These are phyloP conservation scores for Tipula confusa DNA, from an alignment of 2,888 invertebrate genomes.

Conservation along the genomic window DNA sequence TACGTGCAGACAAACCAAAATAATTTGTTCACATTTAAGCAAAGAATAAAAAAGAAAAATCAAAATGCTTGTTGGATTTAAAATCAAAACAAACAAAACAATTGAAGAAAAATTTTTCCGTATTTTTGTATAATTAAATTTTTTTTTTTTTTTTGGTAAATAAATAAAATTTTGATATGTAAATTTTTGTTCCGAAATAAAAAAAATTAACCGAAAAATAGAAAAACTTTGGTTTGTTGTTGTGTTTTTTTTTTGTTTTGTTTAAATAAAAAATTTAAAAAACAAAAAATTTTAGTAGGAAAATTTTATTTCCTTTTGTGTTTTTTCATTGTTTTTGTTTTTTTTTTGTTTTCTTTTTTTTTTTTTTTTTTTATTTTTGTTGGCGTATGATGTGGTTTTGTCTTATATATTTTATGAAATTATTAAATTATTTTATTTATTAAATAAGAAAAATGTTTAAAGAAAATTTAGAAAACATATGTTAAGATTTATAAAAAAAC, in stretches of 20 bases:
- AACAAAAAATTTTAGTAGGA: background rate
- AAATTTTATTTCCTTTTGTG: slow-evolving; percentile 20
- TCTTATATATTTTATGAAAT: background rate
- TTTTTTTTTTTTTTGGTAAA: background rate
- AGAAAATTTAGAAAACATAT: background rate
- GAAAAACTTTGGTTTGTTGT: background rate
- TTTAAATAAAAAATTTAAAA: background rate
- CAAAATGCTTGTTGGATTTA: background rate
- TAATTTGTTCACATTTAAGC: background rate
- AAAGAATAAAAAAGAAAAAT: background rate
- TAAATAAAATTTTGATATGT: slow-evolving; percentile 13
- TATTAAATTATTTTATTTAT: background rate
- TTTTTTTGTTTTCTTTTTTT: too few relatives aligned
- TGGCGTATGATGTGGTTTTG: background rate
- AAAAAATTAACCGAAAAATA: background rate
- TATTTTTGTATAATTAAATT: too few relatives aligned
- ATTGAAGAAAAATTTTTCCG: background rate
- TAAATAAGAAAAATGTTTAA: background rate
- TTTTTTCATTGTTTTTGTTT: slow-evolving; percentile 21
- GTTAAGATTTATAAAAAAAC: background rate
- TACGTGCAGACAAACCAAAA: background rate
- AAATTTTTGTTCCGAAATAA: background rate
- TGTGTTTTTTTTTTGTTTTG: background rate
- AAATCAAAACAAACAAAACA: slow-evolving; percentile 8
- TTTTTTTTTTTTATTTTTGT: too few relatives aligned